phyloP scores from a whole-genome alignment of 1,140 invertebrate species.

The Philotrypesis tridentata region DNA sequence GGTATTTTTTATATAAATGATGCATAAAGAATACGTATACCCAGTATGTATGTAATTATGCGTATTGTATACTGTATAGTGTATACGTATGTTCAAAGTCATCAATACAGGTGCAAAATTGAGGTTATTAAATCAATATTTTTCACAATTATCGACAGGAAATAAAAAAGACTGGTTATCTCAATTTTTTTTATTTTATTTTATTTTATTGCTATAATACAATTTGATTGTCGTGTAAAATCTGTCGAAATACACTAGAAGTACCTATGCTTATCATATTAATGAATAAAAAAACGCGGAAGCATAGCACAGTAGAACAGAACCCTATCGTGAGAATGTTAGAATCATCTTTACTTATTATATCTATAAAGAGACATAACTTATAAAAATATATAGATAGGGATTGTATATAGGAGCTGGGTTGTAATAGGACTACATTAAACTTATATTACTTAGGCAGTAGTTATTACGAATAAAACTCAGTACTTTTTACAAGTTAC shows the following conservation, averaged over 20 bases:
- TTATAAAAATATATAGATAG: slow-evolving; percentile 69
- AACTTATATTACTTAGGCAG: slow-evolving; percentile 67
- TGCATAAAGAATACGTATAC: too few relatives aligned
- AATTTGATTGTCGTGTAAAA: slow-evolving; percentile 65
- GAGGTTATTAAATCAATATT: too few relatives aligned
- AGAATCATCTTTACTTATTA: slow-evolving; percentile 70
- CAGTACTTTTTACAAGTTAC: slow-evolving; percentile 74
- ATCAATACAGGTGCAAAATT: too few relatives aligned
- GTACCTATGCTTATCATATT: slow-evolving; percentile 59
- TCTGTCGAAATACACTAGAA: slow-evolving; percentile 61
- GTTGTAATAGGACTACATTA: slow-evolving; percentile 67
- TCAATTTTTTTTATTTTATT: slow-evolving; percentile 59
- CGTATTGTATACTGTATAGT: too few relatives aligned
- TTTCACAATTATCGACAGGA: too few relatives aligned
- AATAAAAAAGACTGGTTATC: slow-evolving; percentile 9
- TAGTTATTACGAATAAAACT: slow-evolving; percentile 73
- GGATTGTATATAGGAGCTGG: slow-evolving; percentile 52
- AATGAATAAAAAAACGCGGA: slow-evolving; percentile 55
- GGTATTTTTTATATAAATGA: too few relatives aligned
- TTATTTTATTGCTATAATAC: slow-evolving; percentile 65
- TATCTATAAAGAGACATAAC: slow-evolving; percentile 69
- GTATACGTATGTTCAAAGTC: too few relatives aligned
- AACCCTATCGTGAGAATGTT: slow-evolving; percentile 63
- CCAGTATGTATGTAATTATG: too few relatives aligned
- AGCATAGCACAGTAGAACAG: slow-evolving; percentile 52